Percentiles rank a stretch among this genome's conserved stretches.
Evolutionary conservation across 2,797 vertebrate genomes (phyloP).

Genomic region (Acridotheres tristis): DNA sequence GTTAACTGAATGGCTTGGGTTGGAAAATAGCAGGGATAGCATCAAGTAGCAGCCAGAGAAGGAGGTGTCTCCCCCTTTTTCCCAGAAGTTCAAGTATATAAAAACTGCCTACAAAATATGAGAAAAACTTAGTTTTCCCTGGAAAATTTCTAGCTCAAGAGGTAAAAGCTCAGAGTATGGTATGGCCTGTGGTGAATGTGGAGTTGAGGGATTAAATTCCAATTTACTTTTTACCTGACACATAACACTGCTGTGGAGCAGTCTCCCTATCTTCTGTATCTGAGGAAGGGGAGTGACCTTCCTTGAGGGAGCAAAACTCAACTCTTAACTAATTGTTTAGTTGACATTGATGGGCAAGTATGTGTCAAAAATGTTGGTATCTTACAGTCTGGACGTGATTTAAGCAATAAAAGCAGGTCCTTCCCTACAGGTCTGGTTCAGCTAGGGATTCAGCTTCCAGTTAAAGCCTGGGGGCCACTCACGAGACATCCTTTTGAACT

Average conservation of each 20-base stretch:
- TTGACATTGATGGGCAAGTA: neutral
- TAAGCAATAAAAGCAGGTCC: neutral
- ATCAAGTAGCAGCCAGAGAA: neutral
- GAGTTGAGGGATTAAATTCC: neutral
- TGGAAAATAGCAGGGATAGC: neutral
- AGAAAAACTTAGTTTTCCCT: neutral
- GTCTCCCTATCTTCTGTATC: neutral
- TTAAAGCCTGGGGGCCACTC: neutral
- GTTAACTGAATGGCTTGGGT: neutral
- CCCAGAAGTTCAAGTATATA: neutral
- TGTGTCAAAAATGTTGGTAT: neutral
- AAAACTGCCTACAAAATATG: neutral
- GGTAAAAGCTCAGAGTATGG: neutral
- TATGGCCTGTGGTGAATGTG: neutral
- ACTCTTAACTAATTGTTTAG: neutral
- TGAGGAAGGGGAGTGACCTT: neutral
- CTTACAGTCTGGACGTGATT: neutral
- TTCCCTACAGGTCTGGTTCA: neutral
- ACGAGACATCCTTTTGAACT: neutral
- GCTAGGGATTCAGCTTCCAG: neutral
- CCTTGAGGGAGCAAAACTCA: neutral
- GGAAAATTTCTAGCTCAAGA: neutral
- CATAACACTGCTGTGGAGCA: neutral
- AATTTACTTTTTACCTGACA: neutral
- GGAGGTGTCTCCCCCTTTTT: neutral